Evolutionary conservation across 2,888 invertebrate genomes (phyloP), one percentile per base, ranked within the genome.

Genomic region (Ichneumoninae sp.): DNA sequence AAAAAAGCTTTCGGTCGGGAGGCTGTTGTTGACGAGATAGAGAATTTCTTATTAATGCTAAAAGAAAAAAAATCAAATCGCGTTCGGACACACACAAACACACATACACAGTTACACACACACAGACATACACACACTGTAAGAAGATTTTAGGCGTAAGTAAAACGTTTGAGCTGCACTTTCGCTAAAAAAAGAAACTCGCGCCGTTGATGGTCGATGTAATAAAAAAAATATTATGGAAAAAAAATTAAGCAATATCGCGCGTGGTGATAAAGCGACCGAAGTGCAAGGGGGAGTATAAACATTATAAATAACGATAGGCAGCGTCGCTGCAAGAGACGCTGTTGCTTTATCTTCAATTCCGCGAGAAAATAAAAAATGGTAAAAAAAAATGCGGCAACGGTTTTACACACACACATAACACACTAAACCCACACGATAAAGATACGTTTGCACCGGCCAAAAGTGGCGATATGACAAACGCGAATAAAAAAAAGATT

Each of bases 401-500:
- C 52, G 52, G 36, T 71, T 33, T 71, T 33, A 54, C 60, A 50
- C 47, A 33, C 71, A 71, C 65, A 57, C 54, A n/a, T 36, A 10
- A 50, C 36, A 74, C 74, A 69, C 63, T 19, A 19, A 70, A 26
- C 10, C 44, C 16, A 71, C 16, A 52, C 6, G 40, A 22, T 70
- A 65, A 63, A 57, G 57, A 73, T 54, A 74, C 40, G 69, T 68
- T 60, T 50, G 60, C 68, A 69, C 77, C 74, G 52, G 74, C 82
- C 78, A 78, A 47, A 47, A 71, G 60, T 19, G 80, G 63, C 74
- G 50, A 74, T 74, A 50, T 33, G 74, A 70, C 52, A 52, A 81
- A 81, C 54, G 63, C 83, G 81, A 88, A 85, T 85, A 85, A 87
- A 50, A 74, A 65, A 76, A 81, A 85, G 33, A 33, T 33, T 7